These are phyloP conservation scores for Hippoglossus stenolepis DNA, from an alignment of 2,113 vertebrate species.

Conservation along the genomic window DNA sequence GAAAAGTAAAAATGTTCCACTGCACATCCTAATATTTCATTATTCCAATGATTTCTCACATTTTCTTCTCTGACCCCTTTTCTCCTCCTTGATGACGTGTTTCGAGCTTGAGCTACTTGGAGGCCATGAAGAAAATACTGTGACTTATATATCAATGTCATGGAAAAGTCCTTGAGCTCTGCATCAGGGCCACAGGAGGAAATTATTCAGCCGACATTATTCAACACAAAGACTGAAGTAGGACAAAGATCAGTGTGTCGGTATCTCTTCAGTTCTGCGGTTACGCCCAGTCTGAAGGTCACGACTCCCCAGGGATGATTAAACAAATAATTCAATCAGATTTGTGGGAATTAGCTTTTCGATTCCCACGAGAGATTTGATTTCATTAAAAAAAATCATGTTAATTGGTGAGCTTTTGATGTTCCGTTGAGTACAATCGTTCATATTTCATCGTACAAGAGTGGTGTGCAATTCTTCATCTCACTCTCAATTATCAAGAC, in stretches of 20 bases:
- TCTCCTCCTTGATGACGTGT: conserved; percentile 14
- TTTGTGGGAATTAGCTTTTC: too few relatives aligned
- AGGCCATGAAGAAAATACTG: conserved; percentile 34
- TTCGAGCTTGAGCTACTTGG: conserved; percentile 22
- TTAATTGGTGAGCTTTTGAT: too few relatives aligned
- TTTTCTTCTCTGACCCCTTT: not conserved
- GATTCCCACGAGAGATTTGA: too few relatives aligned
- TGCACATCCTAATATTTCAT: too few relatives aligned
- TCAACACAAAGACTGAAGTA: not conserved
- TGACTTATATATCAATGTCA: conserved; percentile 52
- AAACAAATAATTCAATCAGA: not conserved
- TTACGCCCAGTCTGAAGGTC: not conserved
- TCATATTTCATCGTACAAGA: too few relatives aligned
- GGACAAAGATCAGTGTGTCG: too few relatives aligned
- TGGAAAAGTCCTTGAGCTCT: conserved; percentile 28
- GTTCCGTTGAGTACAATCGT: too few relatives aligned
- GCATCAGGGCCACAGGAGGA: conserved; percentile 5
- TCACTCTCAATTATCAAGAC: too few relatives aligned
- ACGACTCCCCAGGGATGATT: not conserved
- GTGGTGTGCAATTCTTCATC: too few relatives aligned
- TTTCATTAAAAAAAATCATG: too few relatives aligned
- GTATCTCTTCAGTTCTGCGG: not conserved
- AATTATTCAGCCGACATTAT: not conserved
- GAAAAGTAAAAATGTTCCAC: too few relatives aligned
- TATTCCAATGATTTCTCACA: not conserved